Percentiles rank a stretch among this genome's conserved stretches.
phyloP scores from a whole-genome alignment of 2,797 vertebrate species.

The Spondyliosoma cantharus region DNA sequence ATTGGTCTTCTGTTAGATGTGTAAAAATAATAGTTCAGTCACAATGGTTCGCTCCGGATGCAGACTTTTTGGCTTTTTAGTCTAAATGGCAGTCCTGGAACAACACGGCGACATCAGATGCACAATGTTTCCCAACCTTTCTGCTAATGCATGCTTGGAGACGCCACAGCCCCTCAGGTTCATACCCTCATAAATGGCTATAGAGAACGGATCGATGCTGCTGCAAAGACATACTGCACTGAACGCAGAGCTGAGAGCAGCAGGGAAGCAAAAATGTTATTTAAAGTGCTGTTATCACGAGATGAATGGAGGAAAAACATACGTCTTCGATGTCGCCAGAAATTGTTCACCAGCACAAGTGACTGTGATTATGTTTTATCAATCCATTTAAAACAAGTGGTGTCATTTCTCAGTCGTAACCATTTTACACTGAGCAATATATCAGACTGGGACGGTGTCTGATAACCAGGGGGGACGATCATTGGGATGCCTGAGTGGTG shows the following conservation, averaged over 20 bases:
- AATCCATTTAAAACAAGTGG: slow-evolving; percentile 25
- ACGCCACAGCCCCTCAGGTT: slow-evolving; percentile 6
- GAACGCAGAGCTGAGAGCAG: not conserved
- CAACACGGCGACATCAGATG: too few species aligned
- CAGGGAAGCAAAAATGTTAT: not conserved
- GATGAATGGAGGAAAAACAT: not conserved
- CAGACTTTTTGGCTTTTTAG: too few species aligned
- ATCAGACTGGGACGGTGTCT: slow-evolving; percentile 32
- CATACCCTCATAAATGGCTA: not conserved
- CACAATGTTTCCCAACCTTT: slow-evolving; percentile 7
- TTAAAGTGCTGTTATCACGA: slow-evolving; percentile 1
- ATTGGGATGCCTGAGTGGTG: slow-evolving; percentile 37
- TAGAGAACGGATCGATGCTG: not conserved
- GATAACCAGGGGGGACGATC: slow-evolving; percentile 42
- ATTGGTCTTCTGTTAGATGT: too few species aligned
- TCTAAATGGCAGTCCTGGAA: too few species aligned
- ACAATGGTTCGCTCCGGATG: too few species aligned
- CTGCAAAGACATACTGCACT: not conserved
- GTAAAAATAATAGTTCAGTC: too few species aligned
- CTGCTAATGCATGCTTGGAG: not conserved
- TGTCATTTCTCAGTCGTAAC: slow-evolving; percentile 26
- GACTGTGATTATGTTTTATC: slow-evolving; percentile 28
- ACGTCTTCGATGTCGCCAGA: not conserved
- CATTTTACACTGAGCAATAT: slow-evolving; percentile 34
- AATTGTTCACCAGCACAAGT: slow-evolving; percentile 7